Percentiles rank a stretch among this genome's conserved stretches.
Conservation (phyloP, 2,888 invertebrate genomes). For the Xestia c-nigrum region DNA sequence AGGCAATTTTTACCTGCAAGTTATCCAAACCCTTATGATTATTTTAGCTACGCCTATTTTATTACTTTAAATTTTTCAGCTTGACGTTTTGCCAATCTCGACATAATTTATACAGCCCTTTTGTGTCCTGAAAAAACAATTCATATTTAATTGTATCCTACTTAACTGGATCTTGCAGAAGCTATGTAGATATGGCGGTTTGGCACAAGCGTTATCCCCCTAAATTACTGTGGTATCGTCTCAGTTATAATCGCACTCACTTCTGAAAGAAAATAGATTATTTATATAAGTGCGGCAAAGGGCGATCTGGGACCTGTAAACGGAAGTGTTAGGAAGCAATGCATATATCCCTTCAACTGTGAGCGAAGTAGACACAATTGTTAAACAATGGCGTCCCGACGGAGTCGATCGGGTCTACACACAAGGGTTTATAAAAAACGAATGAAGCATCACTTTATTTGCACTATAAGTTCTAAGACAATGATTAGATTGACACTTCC, state of each 20-base stretch:
- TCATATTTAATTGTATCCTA: neutral
- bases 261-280: neutral
- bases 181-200: constrained; percentile 22
- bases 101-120: constrained; percentile 17
- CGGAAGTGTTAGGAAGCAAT: neutral
- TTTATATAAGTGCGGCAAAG: neutral
- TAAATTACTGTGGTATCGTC: constrained; percentile 55
- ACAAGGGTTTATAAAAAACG: neutral
- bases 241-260: constrained; percentile 70
- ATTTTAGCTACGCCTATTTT: constrained; percentile 54
- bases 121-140: neutral
- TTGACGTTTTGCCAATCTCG: constrained; percentile 35
- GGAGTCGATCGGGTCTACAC: no score
- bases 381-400: no score
- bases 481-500: neutral
- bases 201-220: constrained; percentile 34
- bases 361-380: no score
- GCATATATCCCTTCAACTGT: no score
- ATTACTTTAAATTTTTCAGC: constrained; percentile 35
- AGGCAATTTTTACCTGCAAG: constrained; percentile 23
- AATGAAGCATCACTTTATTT: neutral
- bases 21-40: constrained; percentile 27
- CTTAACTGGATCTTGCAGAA: neutral
- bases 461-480: neutral
- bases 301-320: neutral